These are phyloP conservation scores for Luehdorfia chinensis DNA, from an alignment of 1,140 invertebrate species.

Conservation along the genomic window DNA sequence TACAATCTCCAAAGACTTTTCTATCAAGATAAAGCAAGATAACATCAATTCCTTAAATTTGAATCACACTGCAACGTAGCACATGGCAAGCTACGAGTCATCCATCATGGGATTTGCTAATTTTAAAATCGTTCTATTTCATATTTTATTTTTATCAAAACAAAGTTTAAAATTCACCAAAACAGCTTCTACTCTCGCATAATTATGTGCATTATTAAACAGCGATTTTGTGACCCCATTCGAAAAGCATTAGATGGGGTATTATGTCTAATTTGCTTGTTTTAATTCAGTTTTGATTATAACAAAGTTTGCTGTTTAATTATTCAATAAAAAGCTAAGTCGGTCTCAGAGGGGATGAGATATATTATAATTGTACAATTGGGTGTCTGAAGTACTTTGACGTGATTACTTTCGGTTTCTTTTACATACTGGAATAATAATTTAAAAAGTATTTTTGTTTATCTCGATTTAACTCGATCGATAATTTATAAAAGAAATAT, in stretches of 20 bases:
- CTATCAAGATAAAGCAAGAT: conserved; percentile 27
- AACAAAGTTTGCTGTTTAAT: conserved; percentile 64
- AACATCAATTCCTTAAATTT: conserved; percentile 31
- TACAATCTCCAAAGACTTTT: no score
- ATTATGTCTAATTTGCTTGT: conserved; percentile 72
- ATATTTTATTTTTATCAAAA: conserved; percentile 16
- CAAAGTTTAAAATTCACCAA: conserved; percentile 25
- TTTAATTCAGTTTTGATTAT: conserved; percentile 72
- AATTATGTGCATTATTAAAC: conserved; percentile 67
- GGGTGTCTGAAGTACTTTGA: conserved; percentile 13
- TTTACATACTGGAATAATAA: no score
- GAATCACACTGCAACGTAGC: conserved; percentile 39
- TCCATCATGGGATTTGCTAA: conserved; percentile 50
- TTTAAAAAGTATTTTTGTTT: no score
- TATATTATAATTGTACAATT: conserved; percentile 5
- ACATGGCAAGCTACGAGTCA: conserved; percentile 53
- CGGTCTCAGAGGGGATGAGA: conserved; percentile 20
- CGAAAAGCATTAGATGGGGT: conserved; percentile 53
- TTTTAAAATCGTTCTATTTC: background rate
- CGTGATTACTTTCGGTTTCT: background rate
- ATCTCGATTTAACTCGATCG: no score
- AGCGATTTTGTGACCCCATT: conserved; percentile 64
- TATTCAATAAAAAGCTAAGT: conserved; percentile 43
- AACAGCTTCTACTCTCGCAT: conserved; percentile 23
- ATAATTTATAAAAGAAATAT: no score